Evolutionary conservation across 1,140 invertebrate genomes (phyloP), one percentile per base, ranked within the genome.

Genomic region (Drosophila aff.): DNA sequence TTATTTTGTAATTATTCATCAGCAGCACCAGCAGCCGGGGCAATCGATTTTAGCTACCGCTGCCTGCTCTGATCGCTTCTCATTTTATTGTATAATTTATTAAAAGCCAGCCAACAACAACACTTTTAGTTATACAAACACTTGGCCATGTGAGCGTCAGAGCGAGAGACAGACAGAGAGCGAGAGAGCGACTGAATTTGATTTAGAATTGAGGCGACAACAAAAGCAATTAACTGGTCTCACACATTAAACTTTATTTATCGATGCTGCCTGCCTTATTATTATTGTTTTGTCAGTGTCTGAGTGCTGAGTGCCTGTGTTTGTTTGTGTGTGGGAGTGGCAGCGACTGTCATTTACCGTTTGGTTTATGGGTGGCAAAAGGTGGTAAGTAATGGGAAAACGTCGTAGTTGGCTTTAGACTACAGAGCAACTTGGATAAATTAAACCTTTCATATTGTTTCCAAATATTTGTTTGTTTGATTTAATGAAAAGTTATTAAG

Each of bases 1-100:
- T 77, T 73, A 74, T 83, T 89, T 90, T 83, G 85, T 85, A 89
- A 89, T 90, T 89, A 85, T 89, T 82, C 85, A 85, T 79, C 77
- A 81, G 72, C 50, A 79, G 64, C 69, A 52, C 44, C 66, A 66
- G 57, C 57, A 52, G 47, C 65, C 61, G 52, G 43, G 49, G 58
- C 77, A 72, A 83, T 83, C 81, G 78, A 84, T 83, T 81, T 81
- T 73, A 68, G 78, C 78, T 66, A 49, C 68, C 64, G 62, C 72
- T n/a, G 50, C 46, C 72, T 21, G 52, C 53, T 26, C 31, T 69
- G 74, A 69, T 72, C 72, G 82, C 78, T 85, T 86, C 73, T 84
- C 82, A 78, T 84, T 80, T 89, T 83, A 89, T 87, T 87, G 64
- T 80, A 81, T 90, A 89, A 90, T 89, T 89, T 90, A 89, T 89